These are phyloP conservation scores for Cromileptes altivelis DNA, from an alignment of 2,113 vertebrate genomes.

Conservation along the genomic window DNA sequence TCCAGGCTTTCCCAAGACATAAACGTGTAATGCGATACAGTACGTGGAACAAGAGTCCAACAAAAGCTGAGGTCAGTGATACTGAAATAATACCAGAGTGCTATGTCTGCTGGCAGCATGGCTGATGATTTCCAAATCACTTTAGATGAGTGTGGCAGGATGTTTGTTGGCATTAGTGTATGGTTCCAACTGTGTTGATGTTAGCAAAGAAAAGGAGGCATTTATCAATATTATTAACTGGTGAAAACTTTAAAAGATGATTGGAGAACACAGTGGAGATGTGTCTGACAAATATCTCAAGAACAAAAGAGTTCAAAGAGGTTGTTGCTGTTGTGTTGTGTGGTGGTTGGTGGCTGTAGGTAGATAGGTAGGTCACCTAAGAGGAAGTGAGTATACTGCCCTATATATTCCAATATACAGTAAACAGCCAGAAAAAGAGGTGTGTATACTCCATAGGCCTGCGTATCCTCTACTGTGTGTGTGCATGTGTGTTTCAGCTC, in stretches of 20 bases:
- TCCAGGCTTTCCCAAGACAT: not conserved
- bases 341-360: too few relatives aligned
- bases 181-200: not conserved
- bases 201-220: not conserved
- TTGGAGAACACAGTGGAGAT: not conserved
- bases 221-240: not conserved
- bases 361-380: too few relatives aligned
- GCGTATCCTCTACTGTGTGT: not conserved
- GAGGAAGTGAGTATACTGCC: too few relatives aligned
- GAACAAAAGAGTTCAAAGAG: not conserved
- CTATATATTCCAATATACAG: too few relatives aligned
- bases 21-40: not conserved
- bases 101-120: not conserved
- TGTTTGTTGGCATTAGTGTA: slow-evolving; percentile 2
- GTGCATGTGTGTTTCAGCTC: not conserved
- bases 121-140: not conserved
- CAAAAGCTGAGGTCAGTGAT: slow-evolving; percentile 6
- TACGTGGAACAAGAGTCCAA: not conserved
- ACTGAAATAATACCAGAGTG: slow-evolving; percentile 14
- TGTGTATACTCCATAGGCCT: too few relatives aligned
- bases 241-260: not conserved
- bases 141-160: not conserved
- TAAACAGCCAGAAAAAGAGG: too few relatives aligned
- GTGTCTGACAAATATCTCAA: not conserved
- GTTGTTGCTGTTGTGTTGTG: not conserved